phyloP scores from a whole-genome alignment of 2,113 vertebrate genomes.

The Turnix velox region DNA sequence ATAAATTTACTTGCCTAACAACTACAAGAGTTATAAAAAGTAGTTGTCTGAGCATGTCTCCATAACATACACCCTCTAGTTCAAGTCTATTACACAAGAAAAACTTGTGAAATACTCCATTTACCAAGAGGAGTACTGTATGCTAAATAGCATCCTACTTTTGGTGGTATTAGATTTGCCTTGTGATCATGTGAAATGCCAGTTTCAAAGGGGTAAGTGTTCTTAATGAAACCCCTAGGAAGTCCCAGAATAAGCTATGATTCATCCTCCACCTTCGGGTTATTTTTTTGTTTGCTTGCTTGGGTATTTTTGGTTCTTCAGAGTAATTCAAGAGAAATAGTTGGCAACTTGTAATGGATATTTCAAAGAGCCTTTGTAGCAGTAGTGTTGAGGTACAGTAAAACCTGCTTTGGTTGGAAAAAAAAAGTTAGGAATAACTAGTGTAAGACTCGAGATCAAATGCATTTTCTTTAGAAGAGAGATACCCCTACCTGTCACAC shows the following conservation, averaged over 20 bases:
- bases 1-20: not conserved
- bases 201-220: not conserved
- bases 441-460: not conserved
- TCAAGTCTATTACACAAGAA: not conserved
- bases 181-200: not conserved
- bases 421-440: not conserved
- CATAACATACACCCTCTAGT: not conserved
- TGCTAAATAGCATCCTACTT: not conserved
- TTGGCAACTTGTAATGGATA: not conserved
- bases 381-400: not conserved
- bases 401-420: not conserved
- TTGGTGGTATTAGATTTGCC: not conserved
- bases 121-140: not conserved
- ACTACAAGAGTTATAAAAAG: not conserved
- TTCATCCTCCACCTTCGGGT: not conserved
- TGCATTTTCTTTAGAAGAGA: not conserved
- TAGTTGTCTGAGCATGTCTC: not conserved
- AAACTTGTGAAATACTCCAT: not conserved
- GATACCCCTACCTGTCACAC: not conserved
- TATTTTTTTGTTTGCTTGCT: not conserved
- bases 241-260: not conserved
- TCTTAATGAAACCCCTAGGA: not conserved
- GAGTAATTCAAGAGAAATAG: not conserved
- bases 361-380: not conserved
- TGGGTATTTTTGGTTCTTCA: not conserved